phyloP scores from a whole-genome alignment of 2,113 vertebrate genomes.

The Ceyx margarethae region DNA sequence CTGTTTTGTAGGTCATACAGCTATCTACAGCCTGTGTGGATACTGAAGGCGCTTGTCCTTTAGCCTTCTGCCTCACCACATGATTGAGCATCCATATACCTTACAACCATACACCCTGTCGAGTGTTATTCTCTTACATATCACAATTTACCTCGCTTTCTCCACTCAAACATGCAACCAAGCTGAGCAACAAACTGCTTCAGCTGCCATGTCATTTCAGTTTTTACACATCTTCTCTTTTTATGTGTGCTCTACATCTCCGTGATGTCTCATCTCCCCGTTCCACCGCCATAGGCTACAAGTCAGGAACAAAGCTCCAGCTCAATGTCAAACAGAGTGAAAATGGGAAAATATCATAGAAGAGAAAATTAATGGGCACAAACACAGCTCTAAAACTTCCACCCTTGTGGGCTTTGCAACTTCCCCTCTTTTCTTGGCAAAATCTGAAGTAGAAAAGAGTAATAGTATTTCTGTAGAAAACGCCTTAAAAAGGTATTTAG shows the following conservation, averaged over 20 bases:
- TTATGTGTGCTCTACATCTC: slow-evolving; percentile 60
- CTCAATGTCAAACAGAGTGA: slow-evolving; percentile 57
- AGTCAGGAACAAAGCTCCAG: slow-evolving; percentile 62
- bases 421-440: background rate
- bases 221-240: slow-evolving; percentile 72
- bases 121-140: slow-evolving; percentile 73
- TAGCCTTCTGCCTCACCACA: slow-evolving; percentile 70
- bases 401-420: slow-evolving; percentile 31
- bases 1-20: slow-evolving; percentile 60
- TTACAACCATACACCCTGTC: slow-evolving; percentile 73
- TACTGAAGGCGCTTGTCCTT: slow-evolving; percentile 74
- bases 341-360: slow-evolving; percentile 55
- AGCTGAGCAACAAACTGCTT: slow-evolving; percentile 74
- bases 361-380: slow-evolving; percentile 59
- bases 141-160: slow-evolving; percentile 73
- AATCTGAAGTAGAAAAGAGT: background rate
- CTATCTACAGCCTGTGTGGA: slow-evolving; percentile 41
- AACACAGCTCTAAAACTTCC: slow-evolving; percentile 33
- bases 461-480: background rate
- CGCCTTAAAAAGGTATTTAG: background rate
- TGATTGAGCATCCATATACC: slow-evolving; percentile 62
- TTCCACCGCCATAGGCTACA: slow-evolving; percentile 73
- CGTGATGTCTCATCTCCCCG: slow-evolving; percentile 62
- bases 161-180: slow-evolving; percentile 70
- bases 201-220: slow-evolving; percentile 76